A percentile compares a stretch with the other conserved stretches of the same genome.
phyloP scores from a whole-genome alignment of 2,113 vertebrate genomes.

The Brevimyrus niger region DNA sequence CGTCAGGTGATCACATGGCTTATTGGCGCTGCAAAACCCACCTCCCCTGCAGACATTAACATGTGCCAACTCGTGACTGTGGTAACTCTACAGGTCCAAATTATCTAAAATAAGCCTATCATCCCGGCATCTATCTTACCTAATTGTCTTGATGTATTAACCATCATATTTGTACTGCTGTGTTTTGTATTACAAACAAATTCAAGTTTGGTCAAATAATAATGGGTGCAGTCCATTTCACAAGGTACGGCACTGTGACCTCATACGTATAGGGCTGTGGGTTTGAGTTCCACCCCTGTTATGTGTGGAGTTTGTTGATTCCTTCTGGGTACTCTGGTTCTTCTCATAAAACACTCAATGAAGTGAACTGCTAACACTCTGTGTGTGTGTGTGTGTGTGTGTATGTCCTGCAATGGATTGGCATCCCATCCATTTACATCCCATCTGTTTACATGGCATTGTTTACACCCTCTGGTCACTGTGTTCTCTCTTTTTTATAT shows the following conservation, averaged over 20 bases:
- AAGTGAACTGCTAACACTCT: background rate
- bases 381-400: background rate
- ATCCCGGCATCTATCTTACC: background rate
- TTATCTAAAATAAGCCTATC: background rate
- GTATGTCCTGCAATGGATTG: background rate
- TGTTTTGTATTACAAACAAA: background rate
- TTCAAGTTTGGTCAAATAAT: background rate
- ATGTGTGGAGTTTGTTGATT: background rate
- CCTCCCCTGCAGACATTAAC: background rate
- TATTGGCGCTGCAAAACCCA: background rate
- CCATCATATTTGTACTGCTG: background rate
- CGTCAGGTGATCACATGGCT: background rate
- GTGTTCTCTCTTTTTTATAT: too few species aligned
- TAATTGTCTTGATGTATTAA: background rate
- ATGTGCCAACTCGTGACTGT: background rate
- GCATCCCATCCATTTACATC: too few species aligned
- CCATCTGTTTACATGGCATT: too few species aligned
- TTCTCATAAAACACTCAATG: background rate
- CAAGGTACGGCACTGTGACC: background rate
- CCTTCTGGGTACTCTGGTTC: background rate
- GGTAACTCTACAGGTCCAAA: background rate
- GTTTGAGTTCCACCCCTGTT: background rate
- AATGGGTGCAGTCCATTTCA: background rate
- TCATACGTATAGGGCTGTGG: background rate
- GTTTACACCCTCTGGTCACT: too few species aligned